Evolutionary conservation across 2,113 vertebrate genomes (phyloP).

Genomic region (Syngnathus typhle): DNA sequence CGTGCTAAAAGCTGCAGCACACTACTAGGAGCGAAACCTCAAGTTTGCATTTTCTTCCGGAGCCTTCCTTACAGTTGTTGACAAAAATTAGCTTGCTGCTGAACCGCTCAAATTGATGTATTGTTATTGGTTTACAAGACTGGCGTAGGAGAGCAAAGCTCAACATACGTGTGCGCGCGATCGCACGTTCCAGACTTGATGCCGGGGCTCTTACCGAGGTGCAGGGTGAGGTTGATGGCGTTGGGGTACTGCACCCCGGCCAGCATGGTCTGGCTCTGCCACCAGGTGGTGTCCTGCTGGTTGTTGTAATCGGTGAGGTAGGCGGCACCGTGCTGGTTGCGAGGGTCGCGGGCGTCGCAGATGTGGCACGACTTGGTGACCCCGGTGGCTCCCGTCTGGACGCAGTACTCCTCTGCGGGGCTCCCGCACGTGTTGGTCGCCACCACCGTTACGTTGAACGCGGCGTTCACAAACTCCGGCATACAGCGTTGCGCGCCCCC

Average conservation of each 20-base stretch:
- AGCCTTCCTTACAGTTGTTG: too few species aligned
- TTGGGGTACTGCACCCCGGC: constrained; percentile 91
- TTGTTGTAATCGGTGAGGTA: constrained; percentile 98
- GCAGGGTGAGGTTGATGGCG: constrained; percentile 93
- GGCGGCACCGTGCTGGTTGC: constrained; percentile 82
- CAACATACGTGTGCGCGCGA: too few species aligned
- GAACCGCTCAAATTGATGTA: too few species aligned
- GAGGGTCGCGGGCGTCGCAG: constrained; percentile 83
- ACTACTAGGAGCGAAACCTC: too few species aligned
- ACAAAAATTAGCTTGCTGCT: too few species aligned
- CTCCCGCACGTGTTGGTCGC: constrained; percentile 92
- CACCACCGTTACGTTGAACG: constrained; percentile 91
- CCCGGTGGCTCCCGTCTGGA: constrained; percentile 96
- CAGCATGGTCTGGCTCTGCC: constrained; percentile 98
- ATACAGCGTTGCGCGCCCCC: constrained; percentile 85
- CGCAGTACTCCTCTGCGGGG: constrained; percentile 96
- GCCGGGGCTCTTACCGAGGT: constrained; percentile 78
- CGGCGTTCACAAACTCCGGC: constrained; percentile 98
- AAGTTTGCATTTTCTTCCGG: too few species aligned
- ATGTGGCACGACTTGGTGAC: constrained; percentile 98
- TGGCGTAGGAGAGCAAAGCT: too few species aligned
- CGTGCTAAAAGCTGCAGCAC: too few species aligned
- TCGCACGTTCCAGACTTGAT: too few species aligned
- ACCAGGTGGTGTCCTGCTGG: constrained; percentile 95
- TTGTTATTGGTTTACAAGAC: too few species aligned